Percentiles rank a stretch among this genome's conserved stretches.
These are phyloP conservation scores for Leptobrachium ailaonicum DNA, from an alignment of 2,113 vertebrate genomes.

Conservation along the genomic window DNA sequence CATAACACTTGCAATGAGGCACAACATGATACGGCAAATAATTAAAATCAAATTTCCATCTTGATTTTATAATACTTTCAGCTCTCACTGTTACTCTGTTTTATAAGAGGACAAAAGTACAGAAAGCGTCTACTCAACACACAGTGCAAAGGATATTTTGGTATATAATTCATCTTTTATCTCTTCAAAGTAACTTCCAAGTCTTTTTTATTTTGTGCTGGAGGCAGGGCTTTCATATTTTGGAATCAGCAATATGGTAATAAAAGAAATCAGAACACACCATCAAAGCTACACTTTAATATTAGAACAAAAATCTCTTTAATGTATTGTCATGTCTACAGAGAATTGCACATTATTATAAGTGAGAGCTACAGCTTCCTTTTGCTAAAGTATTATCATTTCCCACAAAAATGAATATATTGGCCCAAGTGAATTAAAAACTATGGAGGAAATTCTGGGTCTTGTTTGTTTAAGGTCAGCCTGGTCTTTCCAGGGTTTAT, in stretches of 20 bases:
- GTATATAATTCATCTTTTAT: constrained; percentile 1
- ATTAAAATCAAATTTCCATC: no score
- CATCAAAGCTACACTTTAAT: background rate
- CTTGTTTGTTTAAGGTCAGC: no score
- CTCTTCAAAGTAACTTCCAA: background rate
- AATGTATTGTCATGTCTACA: background rate
- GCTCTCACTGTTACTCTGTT: background rate
- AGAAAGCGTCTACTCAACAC: background rate
- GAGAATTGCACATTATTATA: background rate
- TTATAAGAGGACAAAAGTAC: background rate
- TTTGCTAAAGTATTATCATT: background rate
- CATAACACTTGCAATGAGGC: no score
- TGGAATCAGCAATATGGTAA: constrained; percentile 2
- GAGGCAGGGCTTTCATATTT: background rate
- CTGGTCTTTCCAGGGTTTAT: no score
- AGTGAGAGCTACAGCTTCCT: background rate
- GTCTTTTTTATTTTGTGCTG: background rate
- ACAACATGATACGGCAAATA: no score
- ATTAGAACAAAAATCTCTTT: background rate
- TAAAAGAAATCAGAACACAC: background rate
- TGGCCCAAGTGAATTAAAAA: no score
- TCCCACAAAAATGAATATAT: background rate
- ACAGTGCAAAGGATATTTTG: background rate
- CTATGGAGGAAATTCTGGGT: no score
- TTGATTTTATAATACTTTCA: background rate